phyloP scores from a whole-genome alignment of 2,797 vertebrate species.

The Lepus oiostolus region DNA sequence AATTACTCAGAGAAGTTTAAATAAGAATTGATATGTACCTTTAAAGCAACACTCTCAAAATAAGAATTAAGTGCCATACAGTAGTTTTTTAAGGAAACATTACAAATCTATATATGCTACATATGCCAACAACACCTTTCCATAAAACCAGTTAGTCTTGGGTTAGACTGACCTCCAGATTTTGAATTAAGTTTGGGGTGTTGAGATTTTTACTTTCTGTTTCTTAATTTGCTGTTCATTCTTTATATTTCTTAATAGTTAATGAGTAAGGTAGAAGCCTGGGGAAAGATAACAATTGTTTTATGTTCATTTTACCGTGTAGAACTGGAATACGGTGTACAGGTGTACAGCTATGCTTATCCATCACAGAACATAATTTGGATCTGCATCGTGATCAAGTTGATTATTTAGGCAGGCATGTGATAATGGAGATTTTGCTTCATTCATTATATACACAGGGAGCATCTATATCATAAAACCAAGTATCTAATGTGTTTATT shows the following conservation, averaged over 20 bases:
- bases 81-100: not conserved
- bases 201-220: slow-evolving; percentile 41
- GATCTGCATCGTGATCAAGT: not conserved
- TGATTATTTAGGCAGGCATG: not conserved
- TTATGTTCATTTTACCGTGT: not conserved
- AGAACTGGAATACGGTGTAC: not conserved
- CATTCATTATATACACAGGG: not conserved
- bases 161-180: not conserved
- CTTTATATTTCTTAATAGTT: not conserved
- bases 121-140: not conserved
- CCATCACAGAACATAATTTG: slow-evolving; percentile 55
- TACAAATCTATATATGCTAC: not conserved
- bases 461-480: not conserved
- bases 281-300: not conserved
- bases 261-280: not conserved
- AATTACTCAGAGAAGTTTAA: slow-evolving; percentile 33
- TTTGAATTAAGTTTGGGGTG: not conserved
- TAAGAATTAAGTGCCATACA: slow-evolving; percentile 36
- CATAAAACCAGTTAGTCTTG: slow-evolving; percentile 11
- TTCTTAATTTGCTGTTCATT: slow-evolving; percentile 16
- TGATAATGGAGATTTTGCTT: not conserved
- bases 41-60: slow-evolving; percentile 7
- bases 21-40: slow-evolving; percentile 29
- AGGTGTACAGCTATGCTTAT: not conserved
- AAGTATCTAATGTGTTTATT: slow-evolving; percentile 25